These are phyloP conservation scores for Danio aesculapii DNA, from an alignment of 2,797 vertebrate genomes.

Conservation along the genomic window DNA sequence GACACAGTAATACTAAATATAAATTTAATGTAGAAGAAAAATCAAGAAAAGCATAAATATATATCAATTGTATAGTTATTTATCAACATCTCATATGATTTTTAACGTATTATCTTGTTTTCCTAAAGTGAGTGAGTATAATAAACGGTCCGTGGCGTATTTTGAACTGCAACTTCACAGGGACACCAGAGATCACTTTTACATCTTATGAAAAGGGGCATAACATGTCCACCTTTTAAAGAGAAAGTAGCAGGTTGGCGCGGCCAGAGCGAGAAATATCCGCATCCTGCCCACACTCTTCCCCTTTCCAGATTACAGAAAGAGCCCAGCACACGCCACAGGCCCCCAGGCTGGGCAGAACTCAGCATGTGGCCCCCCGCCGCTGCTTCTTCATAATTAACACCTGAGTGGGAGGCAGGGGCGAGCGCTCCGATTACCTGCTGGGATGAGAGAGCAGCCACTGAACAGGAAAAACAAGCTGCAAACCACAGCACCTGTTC, in stretches of 20 bases:
- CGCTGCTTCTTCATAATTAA: slow-evolving; percentile 77
- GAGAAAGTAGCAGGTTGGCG: slow-evolving; percentile 32
- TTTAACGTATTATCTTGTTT: no score
- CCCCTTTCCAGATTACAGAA: slow-evolving; percentile 41
- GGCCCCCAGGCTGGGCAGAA: slow-evolving; percentile 52
- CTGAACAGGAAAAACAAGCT: slow-evolving; percentile 56
- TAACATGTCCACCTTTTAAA: neutral
- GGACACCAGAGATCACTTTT: no score
- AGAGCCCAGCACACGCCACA: slow-evolving; percentile 37
- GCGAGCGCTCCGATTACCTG: slow-evolving; percentile 64
- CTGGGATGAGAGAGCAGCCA: slow-evolving; percentile 64
- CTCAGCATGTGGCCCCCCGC: slow-evolving; percentile 55
- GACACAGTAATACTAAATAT: no score
- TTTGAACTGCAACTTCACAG: no score
- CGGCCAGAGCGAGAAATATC: slow-evolving; percentile 63
- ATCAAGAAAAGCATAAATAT: no score
- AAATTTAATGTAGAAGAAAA: no score
- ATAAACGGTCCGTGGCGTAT: no score
- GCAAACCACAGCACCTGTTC: slow-evolving; percentile 58
- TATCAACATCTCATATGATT: no score
- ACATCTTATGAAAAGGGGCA: no score
- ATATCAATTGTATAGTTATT: no score
- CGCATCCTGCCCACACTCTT: slow-evolving; percentile 45
- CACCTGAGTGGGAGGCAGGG: slow-evolving; percentile 75
- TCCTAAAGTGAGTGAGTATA: no score